A percentile compares a stretch with the other conserved stretches of the same genome.
Evolutionary conservation across 2,888 invertebrate genomes (phyloP).

Genomic region (Tetranychus truncatus): DNA sequence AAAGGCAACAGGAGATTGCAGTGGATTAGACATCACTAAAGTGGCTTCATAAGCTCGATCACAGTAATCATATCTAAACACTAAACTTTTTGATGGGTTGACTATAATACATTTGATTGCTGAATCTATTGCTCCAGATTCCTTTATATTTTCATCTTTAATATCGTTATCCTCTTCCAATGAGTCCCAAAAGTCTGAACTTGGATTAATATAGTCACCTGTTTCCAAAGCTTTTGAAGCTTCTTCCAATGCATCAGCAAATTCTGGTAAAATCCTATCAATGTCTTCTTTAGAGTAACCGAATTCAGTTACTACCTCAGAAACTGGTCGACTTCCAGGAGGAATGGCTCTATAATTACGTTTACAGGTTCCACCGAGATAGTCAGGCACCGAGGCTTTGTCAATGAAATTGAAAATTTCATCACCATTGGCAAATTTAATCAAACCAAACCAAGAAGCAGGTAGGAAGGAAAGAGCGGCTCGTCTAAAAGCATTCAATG

Average conservation of each 20-base stretch:
- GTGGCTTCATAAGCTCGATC: neutral
- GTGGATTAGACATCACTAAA: neutral
- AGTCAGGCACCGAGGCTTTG: slow-evolving; percentile 19
- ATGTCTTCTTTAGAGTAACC: slow-evolving; percentile 16
- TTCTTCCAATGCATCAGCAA: slow-evolving; percentile 18
- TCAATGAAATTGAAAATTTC: slow-evolving; percentile 17
- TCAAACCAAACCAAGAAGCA: slow-evolving; percentile 5
- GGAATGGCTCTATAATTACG: slow-evolving; percentile 20
- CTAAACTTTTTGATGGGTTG: neutral
- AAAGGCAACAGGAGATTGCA: slow-evolving; percentile 10
- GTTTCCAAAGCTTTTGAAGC: slow-evolving; percentile 12
- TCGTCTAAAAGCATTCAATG: slow-evolving; percentile 18
- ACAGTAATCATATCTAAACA: neutral
- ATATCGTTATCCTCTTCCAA: neutral
- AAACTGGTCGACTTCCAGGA: slow-evolving; percentile 11
- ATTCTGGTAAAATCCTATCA: slow-evolving; percentile 14
- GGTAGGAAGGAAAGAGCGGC: slow-evolving; percentile 18
- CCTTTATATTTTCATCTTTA: neutral
- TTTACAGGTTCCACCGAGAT: slow-evolving; percentile 19
- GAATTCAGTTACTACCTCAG: slow-evolving; percentile 6
- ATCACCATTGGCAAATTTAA: slow-evolving; percentile 17
- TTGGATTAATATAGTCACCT: neutral
- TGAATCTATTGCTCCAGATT: neutral
- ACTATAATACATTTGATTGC: neutral
- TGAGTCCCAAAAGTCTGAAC: neutral